These are phyloP conservation scores for Phrynosoma platyrhinos DNA, from an alignment of 2,113 vertebrate species.

Conservation along the genomic window DNA sequence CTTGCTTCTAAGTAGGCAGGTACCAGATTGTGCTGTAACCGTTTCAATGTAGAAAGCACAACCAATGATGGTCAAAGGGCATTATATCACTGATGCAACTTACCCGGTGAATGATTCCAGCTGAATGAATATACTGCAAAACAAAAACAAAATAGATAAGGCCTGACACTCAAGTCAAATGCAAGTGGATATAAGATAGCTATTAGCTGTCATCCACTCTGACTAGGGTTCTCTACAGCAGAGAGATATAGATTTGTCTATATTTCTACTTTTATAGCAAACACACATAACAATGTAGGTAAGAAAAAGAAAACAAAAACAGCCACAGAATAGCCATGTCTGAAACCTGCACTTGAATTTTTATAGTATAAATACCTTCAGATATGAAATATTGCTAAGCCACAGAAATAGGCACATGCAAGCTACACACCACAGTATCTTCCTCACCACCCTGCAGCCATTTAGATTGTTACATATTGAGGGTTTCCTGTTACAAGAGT, in stretches of 20 bases:
- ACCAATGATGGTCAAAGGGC: not conserved
- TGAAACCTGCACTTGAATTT: slow-evolving; percentile 35
- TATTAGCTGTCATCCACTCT: not conserved
- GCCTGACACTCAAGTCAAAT: slow-evolving; percentile 42
- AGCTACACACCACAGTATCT: no score
- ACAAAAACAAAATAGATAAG: not conserved
- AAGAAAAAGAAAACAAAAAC: not conserved
- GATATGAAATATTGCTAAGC: not conserved
- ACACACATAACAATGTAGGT: not conserved
- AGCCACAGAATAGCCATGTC: not conserved
- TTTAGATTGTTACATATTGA: no score
- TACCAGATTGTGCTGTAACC: not conserved
- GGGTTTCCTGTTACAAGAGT: no score
- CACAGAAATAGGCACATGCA: no score
- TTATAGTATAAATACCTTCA: slow-evolving; percentile 8
- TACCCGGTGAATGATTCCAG: slow-evolving; percentile 97
- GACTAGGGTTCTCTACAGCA: not conserved
- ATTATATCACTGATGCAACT: slow-evolving; percentile 69
- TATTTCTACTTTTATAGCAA: not conserved
- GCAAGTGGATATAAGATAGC: not conserved
- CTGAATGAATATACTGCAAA: slow-evolving; percentile 96
- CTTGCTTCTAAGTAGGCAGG: not conserved
- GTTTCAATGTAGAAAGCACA: not conserved
- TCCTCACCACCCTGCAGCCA: not conserved
- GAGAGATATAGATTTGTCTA: slow-evolving; percentile 5